Evolutionary conservation across 2,113 vertebrate genomes (phyloP).

Genomic region (Lophius piscatorius): DNA sequence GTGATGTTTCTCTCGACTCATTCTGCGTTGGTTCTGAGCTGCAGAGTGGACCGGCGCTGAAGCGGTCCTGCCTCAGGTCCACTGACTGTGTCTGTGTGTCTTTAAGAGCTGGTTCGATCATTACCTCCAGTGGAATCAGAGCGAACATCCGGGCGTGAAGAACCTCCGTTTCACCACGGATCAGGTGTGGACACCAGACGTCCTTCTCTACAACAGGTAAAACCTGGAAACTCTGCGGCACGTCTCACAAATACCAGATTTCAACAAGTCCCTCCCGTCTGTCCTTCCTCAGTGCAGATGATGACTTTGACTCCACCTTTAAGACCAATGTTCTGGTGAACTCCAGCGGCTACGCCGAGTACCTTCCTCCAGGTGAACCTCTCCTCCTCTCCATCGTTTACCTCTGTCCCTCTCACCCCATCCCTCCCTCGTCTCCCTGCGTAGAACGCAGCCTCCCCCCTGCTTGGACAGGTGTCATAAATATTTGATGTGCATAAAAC

Average conservation of each 20-base stretch:
- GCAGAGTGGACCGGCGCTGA: too few relatives aligned
- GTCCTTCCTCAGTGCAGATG: slow-evolving; percentile 80
- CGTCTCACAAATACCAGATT: too few relatives aligned
- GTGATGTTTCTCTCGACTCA: too few relatives aligned
- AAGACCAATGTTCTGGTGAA: slow-evolving; percentile 85
- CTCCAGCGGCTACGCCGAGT: slow-evolving; percentile 83
- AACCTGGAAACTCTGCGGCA: too few relatives aligned
- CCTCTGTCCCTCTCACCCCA: not conserved
- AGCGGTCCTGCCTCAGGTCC: too few relatives aligned
- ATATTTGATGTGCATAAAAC: slow-evolving; percentile 59
- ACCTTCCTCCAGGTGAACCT: slow-evolving; percentile 82
- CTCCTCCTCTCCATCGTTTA: not conserved
- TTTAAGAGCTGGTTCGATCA: slow-evolving; percentile 82
- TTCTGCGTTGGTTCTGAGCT: too few relatives aligned
- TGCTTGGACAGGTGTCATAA: slow-evolving; percentile 43
- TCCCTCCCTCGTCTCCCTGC: slow-evolving; percentile 7
- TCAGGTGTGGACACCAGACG: slow-evolving; percentile 84
- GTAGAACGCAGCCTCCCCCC: slow-evolving; percentile 20
- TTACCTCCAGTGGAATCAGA: slow-evolving; percentile 85
- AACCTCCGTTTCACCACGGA: slow-evolving; percentile 84
- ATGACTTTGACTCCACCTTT: slow-evolving; percentile 85
- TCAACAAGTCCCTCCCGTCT: slow-evolving; percentile 27
- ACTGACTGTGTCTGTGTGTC: slow-evolving; percentile 9
- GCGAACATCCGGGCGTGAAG: slow-evolving; percentile 82
- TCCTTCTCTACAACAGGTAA: slow-evolving; percentile 86